Evolutionary conservation across 2,113 vertebrate species (phyloP).

Genomic region (Cavia aperea): DNA sequence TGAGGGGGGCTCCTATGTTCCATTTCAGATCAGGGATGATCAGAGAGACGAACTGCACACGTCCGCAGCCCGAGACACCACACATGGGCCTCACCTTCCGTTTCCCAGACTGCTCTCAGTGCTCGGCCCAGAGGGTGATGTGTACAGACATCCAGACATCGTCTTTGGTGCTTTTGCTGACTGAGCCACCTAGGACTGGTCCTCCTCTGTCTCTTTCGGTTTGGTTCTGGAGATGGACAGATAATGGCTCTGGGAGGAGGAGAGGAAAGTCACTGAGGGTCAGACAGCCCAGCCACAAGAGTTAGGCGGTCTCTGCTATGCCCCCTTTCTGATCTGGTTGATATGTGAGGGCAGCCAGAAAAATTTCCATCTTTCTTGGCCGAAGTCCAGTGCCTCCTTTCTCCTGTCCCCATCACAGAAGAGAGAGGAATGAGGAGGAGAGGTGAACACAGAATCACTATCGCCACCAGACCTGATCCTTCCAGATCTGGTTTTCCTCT

Average conservation of each 20-base stretch:
- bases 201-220: not conserved
- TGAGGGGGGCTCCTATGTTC: too few species aligned
- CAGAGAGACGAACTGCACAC: not conserved
- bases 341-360: not conserved
- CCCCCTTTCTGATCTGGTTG: not conserved
- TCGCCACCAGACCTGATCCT: not conserved
- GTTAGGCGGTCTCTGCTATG: not conserved
- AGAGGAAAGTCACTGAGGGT: not conserved
- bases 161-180: not conserved
- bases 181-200: not conserved
- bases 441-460: not conserved
- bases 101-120: not conserved
- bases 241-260: not conserved
- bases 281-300: not conserved
- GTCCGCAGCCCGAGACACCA: not conserved
- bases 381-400: not conserved
- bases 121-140: rapidly evolving
- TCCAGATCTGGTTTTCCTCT: not conserved
- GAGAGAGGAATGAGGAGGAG: not conserved
- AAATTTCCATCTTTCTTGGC: not conserved
- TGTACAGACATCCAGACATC: too few species aligned
- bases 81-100: not conserved
- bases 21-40: not conserved
- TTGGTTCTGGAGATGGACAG: not conserved
- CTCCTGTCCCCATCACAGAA: not conserved